Base-by-base conservation (phyloP, 2,113 vertebrate genomes). In the Limnothrissa miodon region DNA sequence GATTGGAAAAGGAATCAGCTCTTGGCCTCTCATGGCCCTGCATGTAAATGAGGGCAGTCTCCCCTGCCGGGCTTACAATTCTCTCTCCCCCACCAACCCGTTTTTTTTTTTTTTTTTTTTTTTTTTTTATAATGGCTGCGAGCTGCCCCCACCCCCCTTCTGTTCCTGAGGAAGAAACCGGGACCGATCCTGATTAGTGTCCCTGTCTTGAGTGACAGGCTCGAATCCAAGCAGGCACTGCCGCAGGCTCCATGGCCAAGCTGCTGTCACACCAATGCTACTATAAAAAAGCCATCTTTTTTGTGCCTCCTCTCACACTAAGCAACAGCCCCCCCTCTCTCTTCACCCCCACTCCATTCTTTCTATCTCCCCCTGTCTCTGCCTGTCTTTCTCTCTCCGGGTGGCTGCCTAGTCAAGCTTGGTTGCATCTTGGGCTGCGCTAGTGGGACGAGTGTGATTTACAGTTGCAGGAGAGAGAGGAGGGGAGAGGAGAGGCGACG, bases 11-110 rank as follows among this genome's bases (percentile, higher is more conserved):
- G 89, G 91, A 93, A 94, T 93, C 93, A 93, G 90, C 90, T 46
- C 82, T 78, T 48, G 36, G 80, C 87, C 87, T 91, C 87, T 91
- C 87, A 91, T 92, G 91, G 92, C 93, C 94, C 92, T 93, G 93
- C 94, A 95, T 95, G 94, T 92, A 95, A 94, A 95, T 94, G 92
- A 94, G 93, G 92, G 87, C 93, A 94, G 91, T 87, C 88, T 92
- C 92, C 93, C 93, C 92, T 91, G 91, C 93, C 92, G 90, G 91
- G 93, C 92, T 90, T 83, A 89, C 87, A 89, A 90, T 91, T 92
- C 88, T 89, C 91, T 90, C 86, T 85, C 88, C 85, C 86, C 56
- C 85, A 74, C 51, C 44, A 29, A 29, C n/a, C 84, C 86, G 83
- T 45, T 89, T 87, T 84, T 45, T 89, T 87, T 93, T 87, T 93